A percentile compares a stretch with the other conserved stretches of the same genome.
These are phyloP conservation scores for Microplitis manilae DNA, from an alignment of 2,888 invertebrate species.

Conservation along the genomic window DNA sequence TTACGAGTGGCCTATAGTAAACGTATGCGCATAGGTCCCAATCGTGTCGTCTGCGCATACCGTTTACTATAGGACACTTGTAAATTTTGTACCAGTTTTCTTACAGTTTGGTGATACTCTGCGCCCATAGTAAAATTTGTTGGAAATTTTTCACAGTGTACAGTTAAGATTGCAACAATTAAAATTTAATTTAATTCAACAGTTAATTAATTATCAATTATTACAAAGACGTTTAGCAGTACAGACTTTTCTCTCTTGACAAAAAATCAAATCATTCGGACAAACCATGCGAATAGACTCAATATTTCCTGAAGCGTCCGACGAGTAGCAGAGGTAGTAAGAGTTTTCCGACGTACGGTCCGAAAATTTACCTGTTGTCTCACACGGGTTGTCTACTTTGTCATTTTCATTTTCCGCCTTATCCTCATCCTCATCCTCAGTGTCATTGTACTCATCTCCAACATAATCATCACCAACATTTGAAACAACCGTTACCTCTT, in stretches of 20 bases:
- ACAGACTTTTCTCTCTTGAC: constrained; percentile 71
- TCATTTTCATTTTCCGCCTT: neutral
- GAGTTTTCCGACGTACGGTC: constrained; percentile 71
- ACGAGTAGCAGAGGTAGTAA: constrained; percentile 72
- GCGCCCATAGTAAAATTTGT: too few relatives aligned
- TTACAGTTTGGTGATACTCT: too few relatives aligned
- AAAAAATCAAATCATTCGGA: constrained; percentile 72
- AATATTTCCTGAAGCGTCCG: constrained; percentile 66
- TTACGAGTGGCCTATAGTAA: too few relatives aligned
- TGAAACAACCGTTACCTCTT: neutral
- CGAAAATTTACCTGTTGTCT: constrained; percentile 71
- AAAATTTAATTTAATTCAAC: too few relatives aligned
- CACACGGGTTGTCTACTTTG: constrained; percentile 59
- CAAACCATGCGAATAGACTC: constrained; percentile 72
- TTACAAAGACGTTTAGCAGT: constrained; percentile 69
- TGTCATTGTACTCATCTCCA: neutral
- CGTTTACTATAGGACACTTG: too few relatives aligned
- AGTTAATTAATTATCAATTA: neutral
- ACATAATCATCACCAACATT: neutral
- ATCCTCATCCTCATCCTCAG: constrained; percentile 1
- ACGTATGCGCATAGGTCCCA: too few relatives aligned
- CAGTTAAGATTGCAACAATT: too few relatives aligned
- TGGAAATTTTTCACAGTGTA: too few relatives aligned
- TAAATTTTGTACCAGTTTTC: too few relatives aligned
- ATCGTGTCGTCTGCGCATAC: too few relatives aligned